A percentile compares a stretch with the other conserved stretches of the same genome.
These are phyloP conservation scores for Thalassoma bifasciatum DNA, from an alignment of 2,113 vertebrate genomes.

Conservation along the genomic window DNA sequence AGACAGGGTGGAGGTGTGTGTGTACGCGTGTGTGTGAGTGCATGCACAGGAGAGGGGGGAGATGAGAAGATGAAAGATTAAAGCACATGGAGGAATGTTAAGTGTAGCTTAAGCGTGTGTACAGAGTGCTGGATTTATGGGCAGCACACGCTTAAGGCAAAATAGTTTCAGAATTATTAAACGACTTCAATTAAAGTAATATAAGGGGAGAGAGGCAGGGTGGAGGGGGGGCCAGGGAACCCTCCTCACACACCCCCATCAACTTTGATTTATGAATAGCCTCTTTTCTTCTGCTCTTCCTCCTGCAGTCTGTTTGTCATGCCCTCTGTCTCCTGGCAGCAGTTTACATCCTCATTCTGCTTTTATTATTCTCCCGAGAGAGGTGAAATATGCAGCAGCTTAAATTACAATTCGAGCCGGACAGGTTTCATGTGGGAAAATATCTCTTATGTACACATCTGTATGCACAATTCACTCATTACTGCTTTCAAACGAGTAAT, in stretches of 20 bases:
- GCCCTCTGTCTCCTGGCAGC: constrained; percentile 12
- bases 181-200: constrained; percentile 80
- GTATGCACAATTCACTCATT: not conserved
- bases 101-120: constrained; percentile 77
- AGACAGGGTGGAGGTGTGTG: constrained; percentile 32
- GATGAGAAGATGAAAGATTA: constrained; percentile 78
- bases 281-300: constrained; percentile 50
- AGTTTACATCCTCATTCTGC: constrained; percentile 11
- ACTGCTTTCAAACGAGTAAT: not conserved
- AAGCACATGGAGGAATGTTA: constrained; percentile 80
- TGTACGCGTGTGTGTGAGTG: not conserved
- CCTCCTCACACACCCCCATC: constrained; percentile 34
- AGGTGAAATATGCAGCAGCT: not conserved
- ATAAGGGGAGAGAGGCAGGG: constrained; percentile 61
- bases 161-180: constrained; percentile 81
- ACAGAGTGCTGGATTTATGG: constrained; percentile 78
- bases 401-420: not conserved
- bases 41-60: constrained; percentile 10
- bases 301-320: constrained; percentile 31
- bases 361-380: not conserved
- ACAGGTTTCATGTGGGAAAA: not conserved
- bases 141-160: constrained; percentile 73
- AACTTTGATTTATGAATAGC: constrained; percentile 70
- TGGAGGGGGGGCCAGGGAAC: not conserved
- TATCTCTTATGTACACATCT: not conserved